Percentiles rank a stretch among this genome's conserved stretches.
Evolutionary conservation across 2,888 invertebrate species (phyloP).

Genomic region (Tenthredo mesomela): DNA sequence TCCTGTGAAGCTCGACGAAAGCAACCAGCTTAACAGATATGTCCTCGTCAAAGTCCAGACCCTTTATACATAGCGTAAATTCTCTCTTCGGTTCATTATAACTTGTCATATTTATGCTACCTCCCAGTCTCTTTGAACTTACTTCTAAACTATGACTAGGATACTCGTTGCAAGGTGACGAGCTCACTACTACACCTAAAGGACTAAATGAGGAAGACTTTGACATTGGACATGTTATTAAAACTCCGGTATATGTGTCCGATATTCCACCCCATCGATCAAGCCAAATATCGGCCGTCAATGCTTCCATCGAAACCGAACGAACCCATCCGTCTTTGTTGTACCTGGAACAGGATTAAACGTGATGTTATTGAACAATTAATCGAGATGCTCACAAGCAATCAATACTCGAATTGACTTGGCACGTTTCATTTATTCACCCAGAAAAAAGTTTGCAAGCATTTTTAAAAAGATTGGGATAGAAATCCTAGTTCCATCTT

Average conservation of each 20-base stretch:
- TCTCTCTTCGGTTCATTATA: constrained; percentile 66
- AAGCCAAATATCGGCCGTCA: constrained; percentile 83
- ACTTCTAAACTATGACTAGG: constrained; percentile 74
- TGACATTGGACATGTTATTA: constrained; percentile 84
- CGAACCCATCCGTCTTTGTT: constrained; percentile 76
- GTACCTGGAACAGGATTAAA: constrained; percentile 67
- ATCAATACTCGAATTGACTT: too few relatives aligned
- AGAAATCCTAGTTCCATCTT: too few relatives aligned
- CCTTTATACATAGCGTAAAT: constrained; percentile 87
- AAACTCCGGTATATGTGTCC: constrained; percentile 80
- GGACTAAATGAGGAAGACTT: constrained; percentile 71
- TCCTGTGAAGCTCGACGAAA: constrained; percentile 85
- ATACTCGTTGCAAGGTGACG: constrained; percentile 68
- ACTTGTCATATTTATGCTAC: not conserved
- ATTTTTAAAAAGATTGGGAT: too few relatives aligned
- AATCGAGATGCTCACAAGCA: too few relatives aligned
- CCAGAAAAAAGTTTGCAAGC: too few relatives aligned
- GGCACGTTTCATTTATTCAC: too few relatives aligned
- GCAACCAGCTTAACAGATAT: constrained; percentile 83
- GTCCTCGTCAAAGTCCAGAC: constrained; percentile 84
- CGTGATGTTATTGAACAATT: not conserved
- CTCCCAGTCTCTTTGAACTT: not conserved
- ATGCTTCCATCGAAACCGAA: constrained; percentile 81
- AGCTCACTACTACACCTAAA: constrained; percentile 67
- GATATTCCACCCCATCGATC: constrained; percentile 81